Conservation (phyloP, 2,797 vertebrate species). For the Rachycentron canadum region DNA sequence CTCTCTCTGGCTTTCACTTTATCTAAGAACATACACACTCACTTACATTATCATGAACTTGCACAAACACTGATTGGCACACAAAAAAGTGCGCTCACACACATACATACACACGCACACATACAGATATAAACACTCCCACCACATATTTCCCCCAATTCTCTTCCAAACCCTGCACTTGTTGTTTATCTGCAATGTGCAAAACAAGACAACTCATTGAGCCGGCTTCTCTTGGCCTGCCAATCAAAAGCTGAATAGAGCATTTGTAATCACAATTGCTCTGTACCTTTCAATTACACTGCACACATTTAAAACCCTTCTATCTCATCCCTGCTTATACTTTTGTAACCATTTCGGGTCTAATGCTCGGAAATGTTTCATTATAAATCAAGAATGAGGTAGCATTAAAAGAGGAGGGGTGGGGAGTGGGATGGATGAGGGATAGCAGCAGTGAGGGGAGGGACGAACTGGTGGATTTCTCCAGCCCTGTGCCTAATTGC, state of each 20-base stretch:
- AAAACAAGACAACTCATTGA: constrained; percentile 94
- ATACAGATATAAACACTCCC: constrained; percentile 87
- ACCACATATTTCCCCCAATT: constrained; percentile 84
- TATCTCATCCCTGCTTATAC: constrained; percentile 82
- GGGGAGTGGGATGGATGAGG: constrained; percentile 52
- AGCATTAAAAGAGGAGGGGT: constrained; percentile 86
- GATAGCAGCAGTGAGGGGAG: constrained; percentile 59
- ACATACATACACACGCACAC: constrained; percentile 49
- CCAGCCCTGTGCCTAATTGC: constrained; percentile 97
- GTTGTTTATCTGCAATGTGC: constrained; percentile 96
- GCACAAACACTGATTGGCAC: constrained; percentile 51
- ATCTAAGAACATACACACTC: constrained; percentile 63
- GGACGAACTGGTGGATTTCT: constrained; percentile 85
- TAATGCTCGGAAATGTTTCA: constrained; percentile 92
- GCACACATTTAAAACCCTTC: constrained; percentile 90
- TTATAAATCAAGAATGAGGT: constrained; percentile 97
- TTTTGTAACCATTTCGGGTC: constrained; percentile 92
- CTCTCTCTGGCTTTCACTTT: constrained; percentile 67
- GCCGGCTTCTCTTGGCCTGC: constrained; percentile 89
- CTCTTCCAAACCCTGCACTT: constrained; percentile 79
- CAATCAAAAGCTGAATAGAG: constrained; percentile 91
- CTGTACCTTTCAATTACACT: constrained; percentile 94
- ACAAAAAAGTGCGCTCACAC: neutral
- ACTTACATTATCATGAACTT: constrained; percentile 53
- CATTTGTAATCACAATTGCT: constrained; percentile 90